Percentiles rank a stretch among this genome's conserved stretches.
These are phyloP conservation scores for Micronycteris hirsuta DNA, from an alignment of 2,113 vertebrate species.

Conservation along the genomic window DNA sequence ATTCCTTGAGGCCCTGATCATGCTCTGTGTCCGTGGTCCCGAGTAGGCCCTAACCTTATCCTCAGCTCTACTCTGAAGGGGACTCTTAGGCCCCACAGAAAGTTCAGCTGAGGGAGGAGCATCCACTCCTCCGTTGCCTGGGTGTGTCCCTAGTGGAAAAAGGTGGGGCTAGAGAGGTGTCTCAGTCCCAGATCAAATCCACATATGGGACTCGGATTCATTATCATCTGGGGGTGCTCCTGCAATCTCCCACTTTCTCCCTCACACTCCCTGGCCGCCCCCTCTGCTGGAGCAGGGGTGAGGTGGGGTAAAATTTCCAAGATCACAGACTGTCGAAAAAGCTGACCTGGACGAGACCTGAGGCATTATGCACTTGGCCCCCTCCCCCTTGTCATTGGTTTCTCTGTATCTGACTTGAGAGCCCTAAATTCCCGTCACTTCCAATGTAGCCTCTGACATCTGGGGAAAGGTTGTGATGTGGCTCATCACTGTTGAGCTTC, in stretches of 20 bases:
- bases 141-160: not conserved
- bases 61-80: not conserved
- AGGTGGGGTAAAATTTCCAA: not conserved
- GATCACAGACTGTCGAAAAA: not conserved
- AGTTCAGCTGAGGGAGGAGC: not conserved
- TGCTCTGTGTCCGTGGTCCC: not conserved
- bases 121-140: not conserved
- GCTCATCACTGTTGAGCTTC: not conserved
- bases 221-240: not conserved
- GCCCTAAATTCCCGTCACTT: not conserved
- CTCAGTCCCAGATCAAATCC: not conserved
- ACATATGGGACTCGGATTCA: not conserved
- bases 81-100: not conserved
- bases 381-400: not conserved
- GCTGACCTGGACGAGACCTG: not conserved
- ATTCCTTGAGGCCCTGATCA: not conserved
- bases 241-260: not conserved
- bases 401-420: not conserved
- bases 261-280: not conserved
- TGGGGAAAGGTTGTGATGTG: not conserved
- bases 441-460: accelerated
- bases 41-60: not conserved
- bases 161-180: not conserved
- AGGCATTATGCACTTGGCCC: not conserved
- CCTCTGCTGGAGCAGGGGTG: not conserved